phyloP scores from a whole-genome alignment of 2,113 vertebrate genomes.

The Oostethus manadensis region DNA sequence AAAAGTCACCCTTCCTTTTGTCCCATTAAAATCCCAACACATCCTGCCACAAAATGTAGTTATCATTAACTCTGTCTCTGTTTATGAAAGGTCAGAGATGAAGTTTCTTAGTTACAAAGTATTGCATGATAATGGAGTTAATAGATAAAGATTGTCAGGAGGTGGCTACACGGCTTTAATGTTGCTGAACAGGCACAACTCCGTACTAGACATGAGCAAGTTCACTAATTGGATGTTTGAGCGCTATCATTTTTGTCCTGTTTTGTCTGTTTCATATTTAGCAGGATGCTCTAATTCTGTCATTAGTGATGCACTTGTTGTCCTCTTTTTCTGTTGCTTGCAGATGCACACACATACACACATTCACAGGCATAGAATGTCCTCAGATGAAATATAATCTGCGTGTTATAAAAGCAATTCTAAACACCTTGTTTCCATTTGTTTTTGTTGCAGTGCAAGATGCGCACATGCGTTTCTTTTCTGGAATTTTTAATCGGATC shows the following conservation, averaged over 20 bases:
- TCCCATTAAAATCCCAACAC: conserved; percentile 17
- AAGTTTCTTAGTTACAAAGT: conserved; percentile 47
- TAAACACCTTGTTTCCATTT: too few species aligned
- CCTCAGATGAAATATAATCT: too few species aligned
- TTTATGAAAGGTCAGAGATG: conserved; percentile 42
- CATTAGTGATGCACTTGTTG: conserved; percentile 16
- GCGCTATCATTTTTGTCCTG: conserved; percentile 29
- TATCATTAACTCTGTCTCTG: conserved; percentile 58
- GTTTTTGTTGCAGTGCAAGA: too few species aligned
- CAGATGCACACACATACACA: not conserved
- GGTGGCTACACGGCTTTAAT: conserved; percentile 37
- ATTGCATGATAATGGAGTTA: conserved; percentile 47
- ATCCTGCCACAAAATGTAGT: conserved; percentile 50
- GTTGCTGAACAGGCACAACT: conserved; percentile 27
- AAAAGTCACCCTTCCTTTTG: conserved; percentile 23
- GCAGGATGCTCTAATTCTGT: conserved; percentile 30
- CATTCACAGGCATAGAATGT: not conserved
- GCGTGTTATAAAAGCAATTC: not conserved
- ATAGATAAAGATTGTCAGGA: conserved; percentile 44
- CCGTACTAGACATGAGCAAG: conserved; percentile 45
- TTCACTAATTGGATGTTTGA: conserved; percentile 48
- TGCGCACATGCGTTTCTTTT: conserved; percentile 11
- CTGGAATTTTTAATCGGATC: conserved; percentile 26
- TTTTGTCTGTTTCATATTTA: conserved; percentile 29
- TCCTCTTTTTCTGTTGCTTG: conserved; percentile 5